Evolutionary conservation across 2,888 invertebrate genomes (phyloP).

Genomic region (Teleiodes luculella): DNA sequence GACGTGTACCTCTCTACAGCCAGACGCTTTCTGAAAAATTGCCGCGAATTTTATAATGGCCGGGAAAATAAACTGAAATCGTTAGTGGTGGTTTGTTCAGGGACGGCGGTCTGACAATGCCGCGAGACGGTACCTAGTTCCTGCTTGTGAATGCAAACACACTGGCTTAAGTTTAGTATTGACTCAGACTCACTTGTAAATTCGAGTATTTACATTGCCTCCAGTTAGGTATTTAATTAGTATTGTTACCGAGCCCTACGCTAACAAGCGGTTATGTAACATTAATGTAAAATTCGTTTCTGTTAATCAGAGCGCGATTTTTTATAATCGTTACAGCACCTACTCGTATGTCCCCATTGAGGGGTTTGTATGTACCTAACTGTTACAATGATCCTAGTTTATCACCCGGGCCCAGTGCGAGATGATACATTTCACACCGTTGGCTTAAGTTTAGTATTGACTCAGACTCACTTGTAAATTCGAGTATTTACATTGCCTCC

Average conservation of each 20-base stretch:
- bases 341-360: too few species aligned
- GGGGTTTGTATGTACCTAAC: too few species aligned
- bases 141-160: conserved; percentile 9
- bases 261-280: background rate
- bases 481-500: conserved; percentile 6
- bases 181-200: background rate
- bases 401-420: too few species aligned
- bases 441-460: conserved; percentile 10
- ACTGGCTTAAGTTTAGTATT: conserved; percentile 6
- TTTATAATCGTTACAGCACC: too few species aligned
- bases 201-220: conserved; percentile 6
- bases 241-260: conserved; percentile 5
- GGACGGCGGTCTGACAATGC: conserved; percentile 17
- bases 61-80: conserved; percentile 35
- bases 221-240: conserved; percentile 13
- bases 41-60: conserved; percentile 25
- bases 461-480: background rate
- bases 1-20: conserved; percentile 27
- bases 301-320: background rate
- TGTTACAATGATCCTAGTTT: too few species aligned
- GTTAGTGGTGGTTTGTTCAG: conserved; percentile 35
- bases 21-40: conserved; percentile 31
- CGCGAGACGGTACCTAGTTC: conserved; percentile 5
- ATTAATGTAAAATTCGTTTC: background rate
- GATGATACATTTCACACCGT: too few species aligned